These are phyloP conservation scores for Saccopteryx bilineata DNA, from an alignment of 2,113 vertebrate genomes.

Conservation along the genomic window DNA sequence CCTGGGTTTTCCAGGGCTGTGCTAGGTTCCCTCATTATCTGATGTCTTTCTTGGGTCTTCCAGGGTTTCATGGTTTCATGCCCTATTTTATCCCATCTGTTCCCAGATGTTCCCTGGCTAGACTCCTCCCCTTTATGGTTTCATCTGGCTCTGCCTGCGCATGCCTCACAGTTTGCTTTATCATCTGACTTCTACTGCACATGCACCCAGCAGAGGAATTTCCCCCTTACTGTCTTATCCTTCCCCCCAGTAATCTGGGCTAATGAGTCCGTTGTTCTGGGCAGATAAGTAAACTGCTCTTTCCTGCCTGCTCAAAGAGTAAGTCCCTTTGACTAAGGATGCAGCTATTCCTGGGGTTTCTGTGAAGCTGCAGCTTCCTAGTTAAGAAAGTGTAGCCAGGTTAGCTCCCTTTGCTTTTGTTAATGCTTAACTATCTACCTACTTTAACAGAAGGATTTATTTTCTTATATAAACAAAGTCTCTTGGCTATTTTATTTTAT, in stretches of 20 bases:
- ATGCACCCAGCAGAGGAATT: not conserved
- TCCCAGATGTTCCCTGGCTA: not conserved
- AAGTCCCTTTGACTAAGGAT: not conserved
- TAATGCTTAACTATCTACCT: not conserved
- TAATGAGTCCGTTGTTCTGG: not conserved
- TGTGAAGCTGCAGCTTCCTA: not conserved
- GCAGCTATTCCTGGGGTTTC: not conserved
- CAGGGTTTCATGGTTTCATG: not conserved
- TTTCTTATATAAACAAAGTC: not conserved
- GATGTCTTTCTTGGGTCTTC: not conserved
- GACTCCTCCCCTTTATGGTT: not conserved
- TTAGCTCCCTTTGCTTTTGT: not conserved
- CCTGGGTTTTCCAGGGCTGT: not conserved
- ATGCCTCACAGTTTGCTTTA: not conserved
- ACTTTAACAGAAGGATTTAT: not conserved
- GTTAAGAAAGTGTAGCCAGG: not conserved
- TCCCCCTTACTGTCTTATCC: not conserved
- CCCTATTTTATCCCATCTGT: not conserved
- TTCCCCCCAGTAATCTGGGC: not conserved
- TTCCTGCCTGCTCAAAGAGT: not conserved
- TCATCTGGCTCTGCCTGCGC: not conserved
- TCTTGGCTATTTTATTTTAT: conserved; percentile 29
- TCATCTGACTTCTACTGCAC: not conserved
- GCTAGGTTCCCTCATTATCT: not conserved
- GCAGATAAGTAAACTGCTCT: not conserved